phyloP scores from a whole-genome alignment of 2,113 vertebrate species.

The Datnioides undecimradiatus region DNA sequence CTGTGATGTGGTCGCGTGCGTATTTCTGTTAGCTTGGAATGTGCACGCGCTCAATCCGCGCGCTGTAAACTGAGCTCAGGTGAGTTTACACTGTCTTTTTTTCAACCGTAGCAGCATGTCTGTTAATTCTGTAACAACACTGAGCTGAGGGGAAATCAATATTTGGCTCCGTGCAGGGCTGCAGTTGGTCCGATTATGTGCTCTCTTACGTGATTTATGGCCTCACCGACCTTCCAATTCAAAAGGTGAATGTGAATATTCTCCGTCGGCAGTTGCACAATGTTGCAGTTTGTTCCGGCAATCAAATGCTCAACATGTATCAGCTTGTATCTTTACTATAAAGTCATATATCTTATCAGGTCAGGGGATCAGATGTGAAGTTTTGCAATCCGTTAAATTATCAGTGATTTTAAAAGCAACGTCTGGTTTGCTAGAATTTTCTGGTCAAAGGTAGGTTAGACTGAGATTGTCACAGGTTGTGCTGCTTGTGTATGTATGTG shows the following conservation, averaged over 20 bases:
- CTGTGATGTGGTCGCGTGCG: neutral
- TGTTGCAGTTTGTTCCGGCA: neutral
- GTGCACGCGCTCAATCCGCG: neutral
- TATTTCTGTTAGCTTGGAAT: neutral
- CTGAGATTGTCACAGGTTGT: neutral
- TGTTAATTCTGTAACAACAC: neutral
- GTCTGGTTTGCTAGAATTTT: neutral
- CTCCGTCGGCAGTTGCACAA: conserved; percentile 11
- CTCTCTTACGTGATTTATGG: neutral
- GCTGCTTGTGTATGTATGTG: neutral
- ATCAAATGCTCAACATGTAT: neutral
- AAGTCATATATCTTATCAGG: neutral
- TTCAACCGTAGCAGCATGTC: neutral
- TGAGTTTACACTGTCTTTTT: neutral
- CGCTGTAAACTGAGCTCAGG: neutral
- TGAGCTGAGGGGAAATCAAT: neutral
- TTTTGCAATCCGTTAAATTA: neutral
- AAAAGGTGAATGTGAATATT: neutral
- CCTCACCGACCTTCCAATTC: neutral
- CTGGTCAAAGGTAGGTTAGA: neutral
- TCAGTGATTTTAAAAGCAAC: neutral
- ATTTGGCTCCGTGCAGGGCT: neutral
- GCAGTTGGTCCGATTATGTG: neutral
- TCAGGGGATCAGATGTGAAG: neutral
- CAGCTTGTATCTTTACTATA: too few relatives aligned